phyloP scores from a whole-genome alignment of 2,113 vertebrate genomes.

The Austrofundulus limnaeus region DNA sequence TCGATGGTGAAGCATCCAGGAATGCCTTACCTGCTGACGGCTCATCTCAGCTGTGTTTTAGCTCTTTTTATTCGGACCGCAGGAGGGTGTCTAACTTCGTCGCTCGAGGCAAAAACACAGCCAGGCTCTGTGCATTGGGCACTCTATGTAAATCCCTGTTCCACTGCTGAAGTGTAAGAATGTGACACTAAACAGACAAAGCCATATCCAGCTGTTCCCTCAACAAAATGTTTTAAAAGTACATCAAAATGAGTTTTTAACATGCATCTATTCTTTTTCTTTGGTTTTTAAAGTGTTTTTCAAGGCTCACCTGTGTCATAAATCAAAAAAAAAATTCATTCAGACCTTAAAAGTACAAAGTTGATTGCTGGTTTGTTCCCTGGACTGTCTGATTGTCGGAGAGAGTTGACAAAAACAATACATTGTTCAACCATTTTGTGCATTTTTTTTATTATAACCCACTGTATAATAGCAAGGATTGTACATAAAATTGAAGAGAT shows the following conservation, averaged over 20 bases:
- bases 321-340: conserved; percentile 52
- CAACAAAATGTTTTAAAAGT: conserved; percentile 59
- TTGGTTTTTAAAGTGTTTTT: conserved; percentile 37
- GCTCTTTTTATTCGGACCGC: conserved; percentile 12
- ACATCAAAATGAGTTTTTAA: conserved; percentile 62
- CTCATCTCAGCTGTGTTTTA: conserved; percentile 43
- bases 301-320: conserved; percentile 21
- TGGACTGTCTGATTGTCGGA: conserved; percentile 52
- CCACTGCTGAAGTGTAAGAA: conserved; percentile 60
- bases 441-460: conserved; percentile 75
- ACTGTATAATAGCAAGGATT: conserved; percentile 81
- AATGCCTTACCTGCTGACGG: conserved; percentile 34
- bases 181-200: conserved; percentile 70
- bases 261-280: conserved; percentile 24
- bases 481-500: conserved; percentile 83
- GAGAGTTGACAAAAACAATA: conserved; percentile 45
- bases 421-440: conserved; percentile 78
- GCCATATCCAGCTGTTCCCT: conserved; percentile 71
- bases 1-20: conserved; percentile 17
- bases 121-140: conserved; percentile 31
- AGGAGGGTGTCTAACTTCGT: conserved; percentile 32
- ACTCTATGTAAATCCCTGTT: conserved; percentile 38
- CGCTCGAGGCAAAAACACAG: conserved; percentile 33
- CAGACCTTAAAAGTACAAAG: conserved; percentile 41
- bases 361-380: conserved; percentile 50